Conservation (phyloP, 2,888 invertebrate genomes). For the Nephrotoma guestfalica region DNA sequence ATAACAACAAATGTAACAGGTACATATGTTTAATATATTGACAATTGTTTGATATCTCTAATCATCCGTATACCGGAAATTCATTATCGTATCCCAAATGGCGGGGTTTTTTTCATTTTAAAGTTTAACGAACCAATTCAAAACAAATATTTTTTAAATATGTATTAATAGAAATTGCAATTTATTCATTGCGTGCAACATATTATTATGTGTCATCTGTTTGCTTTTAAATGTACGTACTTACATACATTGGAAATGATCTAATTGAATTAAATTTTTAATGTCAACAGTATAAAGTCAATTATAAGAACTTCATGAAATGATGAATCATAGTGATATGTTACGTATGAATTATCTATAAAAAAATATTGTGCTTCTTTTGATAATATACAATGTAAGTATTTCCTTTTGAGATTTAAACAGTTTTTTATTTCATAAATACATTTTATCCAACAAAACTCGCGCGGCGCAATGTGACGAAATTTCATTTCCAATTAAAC, state of each 20-base stretch:
- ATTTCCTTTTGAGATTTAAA: not conserved
- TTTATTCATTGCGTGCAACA: not conserved
- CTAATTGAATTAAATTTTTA: not conserved
- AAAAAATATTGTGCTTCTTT: not conserved
- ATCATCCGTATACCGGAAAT: not conserved
- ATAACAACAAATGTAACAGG: too few relatives aligned
- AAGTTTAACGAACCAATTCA: not conserved
- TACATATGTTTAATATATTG: not conserved
- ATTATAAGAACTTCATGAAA: not conserved
- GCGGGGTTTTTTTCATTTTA: not conserved
- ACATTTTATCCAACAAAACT: not conserved
- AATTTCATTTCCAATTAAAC: not conserved
- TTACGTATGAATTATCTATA: not conserved
- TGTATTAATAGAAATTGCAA: not conserved
- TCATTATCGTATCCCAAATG: not conserved
- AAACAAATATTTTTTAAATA: not conserved
- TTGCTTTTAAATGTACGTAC: not conserved
- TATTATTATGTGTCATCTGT: not conserved
- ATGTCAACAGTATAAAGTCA: not conserved
- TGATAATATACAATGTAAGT: not conserved
- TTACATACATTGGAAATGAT: not conserved
- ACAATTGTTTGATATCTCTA: not conserved
- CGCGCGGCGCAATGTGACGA: not conserved
- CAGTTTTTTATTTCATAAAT: not conserved
- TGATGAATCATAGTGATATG: not conserved